Conservation (phyloP, 2,113 vertebrate genomes). For the Sebastes fasciatus region DNA sequence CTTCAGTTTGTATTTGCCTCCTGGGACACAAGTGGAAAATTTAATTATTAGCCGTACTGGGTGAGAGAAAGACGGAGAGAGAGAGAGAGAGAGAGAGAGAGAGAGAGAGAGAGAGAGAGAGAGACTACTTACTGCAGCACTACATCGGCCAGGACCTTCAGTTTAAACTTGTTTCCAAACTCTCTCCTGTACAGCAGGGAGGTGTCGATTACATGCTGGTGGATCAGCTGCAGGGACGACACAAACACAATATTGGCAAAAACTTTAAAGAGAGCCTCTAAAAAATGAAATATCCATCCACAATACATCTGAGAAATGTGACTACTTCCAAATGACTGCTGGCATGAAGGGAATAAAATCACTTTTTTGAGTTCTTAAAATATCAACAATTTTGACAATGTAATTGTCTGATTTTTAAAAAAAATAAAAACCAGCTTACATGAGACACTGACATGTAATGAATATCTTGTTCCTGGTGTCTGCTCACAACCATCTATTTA, state of each 20-base stretch:
- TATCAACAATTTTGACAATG: neutral
- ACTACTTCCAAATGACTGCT: neutral
- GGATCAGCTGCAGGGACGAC: constrained; percentile 86
- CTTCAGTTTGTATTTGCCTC: constrained; percentile 87
- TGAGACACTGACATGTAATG: no score
- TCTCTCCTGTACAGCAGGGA: constrained; percentile 89
- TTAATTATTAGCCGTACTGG: neutral
- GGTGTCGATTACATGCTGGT: constrained; percentile 92
- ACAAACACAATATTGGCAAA: neutral
- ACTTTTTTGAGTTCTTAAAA: neutral
- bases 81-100: neutral
- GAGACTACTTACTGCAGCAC: constrained; percentile 87
- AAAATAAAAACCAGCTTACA: no score
- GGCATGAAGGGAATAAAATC: neutral
- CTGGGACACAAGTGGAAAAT: constrained; percentile 70
- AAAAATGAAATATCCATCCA: neutral
- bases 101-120: neutral
- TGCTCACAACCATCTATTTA: neutral
- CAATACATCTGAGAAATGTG: neutral
- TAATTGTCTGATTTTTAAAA: no score
- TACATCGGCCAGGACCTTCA: constrained; percentile 89
- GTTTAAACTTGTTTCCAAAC: constrained; percentile 87
- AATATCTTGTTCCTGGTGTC: neutral
- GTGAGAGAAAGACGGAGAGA: neutral
- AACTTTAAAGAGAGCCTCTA: neutral